Evolutionary conservation across 2,888 invertebrate genomes (phyloP).

Genomic region (Apodemia hepburni): DNA sequence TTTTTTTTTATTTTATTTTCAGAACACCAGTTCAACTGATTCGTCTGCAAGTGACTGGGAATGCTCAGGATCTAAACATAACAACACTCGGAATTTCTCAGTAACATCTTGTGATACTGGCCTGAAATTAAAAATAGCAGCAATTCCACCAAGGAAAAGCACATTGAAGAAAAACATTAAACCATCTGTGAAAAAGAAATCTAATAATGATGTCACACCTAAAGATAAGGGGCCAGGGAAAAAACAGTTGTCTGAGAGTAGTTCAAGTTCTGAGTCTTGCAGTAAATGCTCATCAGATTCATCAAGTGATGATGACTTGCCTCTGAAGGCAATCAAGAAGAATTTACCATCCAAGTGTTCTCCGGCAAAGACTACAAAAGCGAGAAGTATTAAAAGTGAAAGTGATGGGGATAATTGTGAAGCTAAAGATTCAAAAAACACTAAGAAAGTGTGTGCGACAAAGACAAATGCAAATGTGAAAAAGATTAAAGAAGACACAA

Average conservation of each 20-base stretch:
- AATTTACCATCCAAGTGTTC: slow-evolving; percentile 53
- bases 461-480: slow-evolving; percentile 50
- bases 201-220: slow-evolving; percentile 36
- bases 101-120: slow-evolving; percentile 82
- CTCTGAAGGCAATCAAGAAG: slow-evolving; percentile 65
- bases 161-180: slow-evolving; percentile 57
- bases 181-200: slow-evolving; percentile 60
- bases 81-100: slow-evolving; percentile 70
- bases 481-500: slow-evolving; percentile 59
- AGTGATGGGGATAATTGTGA: slow-evolving; percentile 54
- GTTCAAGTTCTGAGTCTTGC: slow-evolving; percentile 74
- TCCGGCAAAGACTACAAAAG: slow-evolving; percentile 43
- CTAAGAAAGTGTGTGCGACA: slow-evolving; percentile 55
- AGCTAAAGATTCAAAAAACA: slow-evolving; percentile 55
- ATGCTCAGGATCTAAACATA: slow-evolving; percentile 56
- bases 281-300: slow-evolving; percentile 71
- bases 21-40: slow-evolving; percentile 64
- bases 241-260: slow-evolving; percentile 56
- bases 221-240: slow-evolving; percentile 33
- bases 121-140: slow-evolving; percentile 81
- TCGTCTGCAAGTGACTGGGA: slow-evolving; percentile 71
- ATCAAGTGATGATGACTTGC: slow-evolving; percentile 70
- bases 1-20: slow-evolving; percentile 38
- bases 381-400: slow-evolving; percentile 47
- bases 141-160: slow-evolving; percentile 73